phyloP scores from a whole-genome alignment of 1,140 invertebrate species.

The Cotesia typhae region DNA sequence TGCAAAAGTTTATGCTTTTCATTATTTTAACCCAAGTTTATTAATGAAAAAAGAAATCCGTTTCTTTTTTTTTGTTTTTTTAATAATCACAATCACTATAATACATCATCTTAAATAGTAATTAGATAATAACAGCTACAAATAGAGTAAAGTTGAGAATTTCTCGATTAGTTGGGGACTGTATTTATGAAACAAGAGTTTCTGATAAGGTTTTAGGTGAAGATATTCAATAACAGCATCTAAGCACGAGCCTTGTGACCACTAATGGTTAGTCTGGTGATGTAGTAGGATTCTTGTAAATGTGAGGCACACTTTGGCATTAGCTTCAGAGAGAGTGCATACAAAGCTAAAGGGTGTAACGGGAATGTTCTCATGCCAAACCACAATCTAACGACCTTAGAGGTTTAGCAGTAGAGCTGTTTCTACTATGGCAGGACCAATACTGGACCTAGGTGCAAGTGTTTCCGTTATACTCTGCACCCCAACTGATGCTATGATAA shows the following conservation, averaged over 20 bases:
- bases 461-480: not conserved
- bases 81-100: no score
- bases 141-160: not conserved
- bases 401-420: conserved; percentile 47
- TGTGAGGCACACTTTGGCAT: conserved; percentile 8
- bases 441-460: conserved; percentile 6
- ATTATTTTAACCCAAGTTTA: no score
- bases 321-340: conserved; percentile 19
- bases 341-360: conserved; percentile 53
- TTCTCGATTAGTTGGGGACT: conserved; percentile 9
- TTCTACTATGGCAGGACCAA: not conserved
- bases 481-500: conserved; percentile 57
- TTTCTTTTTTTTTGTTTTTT: no score
- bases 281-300: conserved; percentile 26
- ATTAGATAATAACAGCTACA: no score
- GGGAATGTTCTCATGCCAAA: conserved; percentile 62
- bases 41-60: no score
- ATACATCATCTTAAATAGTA: no score
- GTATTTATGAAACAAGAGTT: not conserved
- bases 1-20: no score
- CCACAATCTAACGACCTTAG: conserved; percentile 62
- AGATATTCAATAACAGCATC: conserved; percentile 39
- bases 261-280: conserved; percentile 37
- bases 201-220: conserved; percentile 29
- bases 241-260: conserved; percentile 35